A percentile compares a stretch with the other conserved stretches of the same genome.
These are phyloP conservation scores for Sinocyclocheilus maitianheensis DNA, from an alignment of 2,113 vertebrate species.

Conservation along the genomic window DNA sequence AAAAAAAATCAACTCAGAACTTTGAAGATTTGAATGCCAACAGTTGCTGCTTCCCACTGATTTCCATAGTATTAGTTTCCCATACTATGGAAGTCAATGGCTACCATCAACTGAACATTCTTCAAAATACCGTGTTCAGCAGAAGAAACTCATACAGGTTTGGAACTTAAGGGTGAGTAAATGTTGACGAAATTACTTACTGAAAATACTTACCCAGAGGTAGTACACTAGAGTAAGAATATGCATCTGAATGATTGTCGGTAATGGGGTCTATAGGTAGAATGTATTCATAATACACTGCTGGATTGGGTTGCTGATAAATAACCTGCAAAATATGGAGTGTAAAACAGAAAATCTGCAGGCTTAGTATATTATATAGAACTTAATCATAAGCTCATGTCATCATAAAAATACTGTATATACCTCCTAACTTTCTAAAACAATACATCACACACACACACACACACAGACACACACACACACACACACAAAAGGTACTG, in stretches of 20 bases:
- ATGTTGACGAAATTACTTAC: not conserved
- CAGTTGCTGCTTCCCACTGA: too few relatives aligned
- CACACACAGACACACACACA: too few relatives aligned
- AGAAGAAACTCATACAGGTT: not conserved
- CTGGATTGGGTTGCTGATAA: conserved; percentile 73
- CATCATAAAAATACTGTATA: not conserved
- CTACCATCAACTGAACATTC: not conserved
- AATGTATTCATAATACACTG: conserved; percentile 71
- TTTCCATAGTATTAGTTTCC: not conserved
- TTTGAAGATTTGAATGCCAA: too few relatives aligned
- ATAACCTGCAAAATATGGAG: conserved; percentile 66
- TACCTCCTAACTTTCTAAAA: not conserved
- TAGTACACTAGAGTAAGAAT: conserved; percentile 48
- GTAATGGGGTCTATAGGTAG: conserved; percentile 56
- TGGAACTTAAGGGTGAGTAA: too few relatives aligned
- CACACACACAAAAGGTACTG: not conserved
- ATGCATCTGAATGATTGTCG: conserved; percentile 48
- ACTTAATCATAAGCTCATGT: not conserved
- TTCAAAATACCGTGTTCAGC: not conserved
- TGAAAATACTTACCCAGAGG: conserved; percentile 61
- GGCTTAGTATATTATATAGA: too few relatives aligned
- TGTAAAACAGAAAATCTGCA: not conserved
- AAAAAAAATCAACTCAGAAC: too few relatives aligned
- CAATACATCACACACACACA: not conserved
- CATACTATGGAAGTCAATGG: not conserved